Conservation (phyloP, 2,113 vertebrate species). For the Tupaia chinensis region DNA sequence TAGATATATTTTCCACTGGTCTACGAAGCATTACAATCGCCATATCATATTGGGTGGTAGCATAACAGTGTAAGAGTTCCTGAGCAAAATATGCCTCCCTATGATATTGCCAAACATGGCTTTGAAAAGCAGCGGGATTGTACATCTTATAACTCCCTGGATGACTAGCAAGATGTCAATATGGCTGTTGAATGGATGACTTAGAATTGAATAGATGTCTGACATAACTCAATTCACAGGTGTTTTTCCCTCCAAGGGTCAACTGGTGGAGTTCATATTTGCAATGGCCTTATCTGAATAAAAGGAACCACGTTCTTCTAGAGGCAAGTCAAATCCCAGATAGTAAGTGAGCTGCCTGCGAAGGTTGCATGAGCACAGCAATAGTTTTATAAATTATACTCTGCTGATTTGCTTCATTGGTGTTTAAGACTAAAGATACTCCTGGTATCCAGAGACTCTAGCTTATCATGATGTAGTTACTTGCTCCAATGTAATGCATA, state of each 20-base stretch:
- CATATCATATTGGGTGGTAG: conserved; percentile 84
- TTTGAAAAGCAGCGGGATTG: conserved; percentile 66
- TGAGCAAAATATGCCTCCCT: conserved; percentile 61
- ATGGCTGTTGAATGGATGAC: conserved; percentile 29
- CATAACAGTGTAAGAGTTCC: conserved; percentile 73
- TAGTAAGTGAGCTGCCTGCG: conserved; percentile 56
- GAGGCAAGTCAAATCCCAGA: conserved; percentile 13
- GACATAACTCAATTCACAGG: neutral
- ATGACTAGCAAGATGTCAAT: neutral
- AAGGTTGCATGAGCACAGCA: conserved; percentile 60
- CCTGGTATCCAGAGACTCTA: conserved; percentile 1
- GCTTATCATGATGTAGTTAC: neutral
- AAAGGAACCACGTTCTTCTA: conserved; percentile 34
- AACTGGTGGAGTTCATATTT: conserved; percentile 46
- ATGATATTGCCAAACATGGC: neutral
- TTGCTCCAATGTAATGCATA: neutral
- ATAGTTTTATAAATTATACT: conserved; percentile 60
- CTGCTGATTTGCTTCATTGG: conserved; percentile 53
- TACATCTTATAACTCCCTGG: neutral
- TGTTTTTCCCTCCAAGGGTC: neutral
- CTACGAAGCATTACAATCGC: conserved; percentile 87
- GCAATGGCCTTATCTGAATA: conserved; percentile 33
- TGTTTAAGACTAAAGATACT: conserved; percentile 34
- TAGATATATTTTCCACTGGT: conserved; percentile 88
- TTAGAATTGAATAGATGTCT: conserved; percentile 56